Conservation (phyloP, 2,113 vertebrate species). For the Sardina pilchardus region DNA sequence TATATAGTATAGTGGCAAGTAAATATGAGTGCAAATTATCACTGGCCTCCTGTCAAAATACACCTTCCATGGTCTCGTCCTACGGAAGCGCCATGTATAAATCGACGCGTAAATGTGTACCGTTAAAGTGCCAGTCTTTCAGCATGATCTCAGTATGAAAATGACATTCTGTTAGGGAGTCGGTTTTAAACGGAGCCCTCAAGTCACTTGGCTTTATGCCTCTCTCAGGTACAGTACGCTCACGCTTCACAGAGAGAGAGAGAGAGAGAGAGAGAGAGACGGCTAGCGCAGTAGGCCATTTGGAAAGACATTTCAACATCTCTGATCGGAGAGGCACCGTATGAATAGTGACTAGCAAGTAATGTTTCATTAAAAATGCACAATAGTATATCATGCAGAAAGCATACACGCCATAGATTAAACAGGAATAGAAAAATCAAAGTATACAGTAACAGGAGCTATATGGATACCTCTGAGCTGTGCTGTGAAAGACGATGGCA, state of each 20-base stretch:
- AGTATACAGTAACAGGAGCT: not conserved
- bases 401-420: not conserved
- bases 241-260: slow-evolving; percentile 2
- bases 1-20: not conserved
- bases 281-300: not conserved
- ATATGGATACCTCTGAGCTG: not conserved
- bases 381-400: not conserved
- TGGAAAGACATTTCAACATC: not conserved
- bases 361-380: not conserved
- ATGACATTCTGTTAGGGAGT: slow-evolving; percentile 17
- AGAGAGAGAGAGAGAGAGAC: not conserved
- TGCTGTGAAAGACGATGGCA: not conserved
- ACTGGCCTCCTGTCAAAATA: not conserved
- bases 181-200: slow-evolving; percentile 20
- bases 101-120: slow-evolving; percentile 23
- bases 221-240: slow-evolving; percentile 6
- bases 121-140: slow-evolving; percentile 27
- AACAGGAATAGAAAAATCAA: not conserved
- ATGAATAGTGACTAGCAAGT: not conserved
- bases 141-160: slow-evolving; percentile 26
- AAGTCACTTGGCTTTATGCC: slow-evolving; percentile 32
- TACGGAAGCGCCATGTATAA: slow-evolving; percentile 2
- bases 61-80: not conserved
- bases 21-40: not conserved
- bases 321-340: not conserved